A percentile compares a stretch with the other conserved stretches of the same genome.
phyloP scores from a whole-genome alignment of 2,113 vertebrate species.

The Fregata magnificens region DNA sequence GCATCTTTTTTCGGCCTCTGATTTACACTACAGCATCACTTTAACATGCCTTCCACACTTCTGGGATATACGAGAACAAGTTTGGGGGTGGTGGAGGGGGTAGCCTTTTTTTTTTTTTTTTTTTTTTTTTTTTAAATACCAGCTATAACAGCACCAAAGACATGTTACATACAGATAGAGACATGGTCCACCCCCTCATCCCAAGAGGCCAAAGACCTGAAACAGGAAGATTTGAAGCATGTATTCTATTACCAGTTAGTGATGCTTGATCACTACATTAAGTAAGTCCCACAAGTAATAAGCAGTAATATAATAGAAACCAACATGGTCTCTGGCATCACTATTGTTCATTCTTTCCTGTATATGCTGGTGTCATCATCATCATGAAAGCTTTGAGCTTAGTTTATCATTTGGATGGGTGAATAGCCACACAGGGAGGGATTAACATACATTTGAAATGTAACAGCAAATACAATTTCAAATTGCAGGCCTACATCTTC shows the following conservation, averaged over 20 bases:
- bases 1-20: neutral
- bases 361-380: neutral
- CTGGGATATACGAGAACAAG: neutral
- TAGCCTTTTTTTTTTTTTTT: neutral
- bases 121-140: neutral
- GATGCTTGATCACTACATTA: neutral
- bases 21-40: conserved; percentile 2
- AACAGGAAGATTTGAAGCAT: neutral
- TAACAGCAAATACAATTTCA: conserved; percentile 29
- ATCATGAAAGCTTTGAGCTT: neutral
- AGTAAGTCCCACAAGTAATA: neutral
- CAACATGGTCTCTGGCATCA: neutral
- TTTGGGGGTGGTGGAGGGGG: too few species aligned
- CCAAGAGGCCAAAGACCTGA: neutral
- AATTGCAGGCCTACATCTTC: neutral
- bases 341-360: neutral
- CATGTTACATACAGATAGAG: neutral
- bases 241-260: neutral
- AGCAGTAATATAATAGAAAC: neutral
- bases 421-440: neutral
- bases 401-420: neutral
- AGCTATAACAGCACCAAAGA: neutral
- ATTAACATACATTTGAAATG: conserved; percentile 10
- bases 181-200: neutral
- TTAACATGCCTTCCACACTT: neutral